phyloP scores from a whole-genome alignment of 1,140 invertebrate genomes.

The Listronotus oregonensis region DNA sequence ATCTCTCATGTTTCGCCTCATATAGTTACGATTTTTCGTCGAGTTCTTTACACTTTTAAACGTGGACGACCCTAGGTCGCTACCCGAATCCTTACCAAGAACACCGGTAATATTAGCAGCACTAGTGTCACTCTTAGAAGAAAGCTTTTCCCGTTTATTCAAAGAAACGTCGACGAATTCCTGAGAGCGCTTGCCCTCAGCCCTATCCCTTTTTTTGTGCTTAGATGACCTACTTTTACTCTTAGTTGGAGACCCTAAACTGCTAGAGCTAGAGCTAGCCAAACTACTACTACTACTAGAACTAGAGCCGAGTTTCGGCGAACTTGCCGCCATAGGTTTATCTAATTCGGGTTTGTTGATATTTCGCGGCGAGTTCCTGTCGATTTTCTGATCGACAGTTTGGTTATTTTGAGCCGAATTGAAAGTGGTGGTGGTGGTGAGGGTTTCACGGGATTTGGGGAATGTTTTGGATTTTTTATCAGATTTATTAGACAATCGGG shows the following conservation, averaged over 20 bases:
- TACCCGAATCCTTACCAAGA: not conserved
- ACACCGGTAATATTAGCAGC: not conserved
- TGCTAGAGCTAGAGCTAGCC: slow-evolving; percentile 14
- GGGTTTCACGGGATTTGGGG: slow-evolving; percentile 53
- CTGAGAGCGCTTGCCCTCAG: slow-evolving; percentile 19
- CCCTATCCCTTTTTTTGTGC: slow-evolving; percentile 41
- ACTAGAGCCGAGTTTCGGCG: slow-evolving; percentile 20
- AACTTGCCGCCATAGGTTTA: not conserved
- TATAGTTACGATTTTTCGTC: slow-evolving; percentile 67
- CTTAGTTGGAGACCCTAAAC: slow-evolving; percentile 48
- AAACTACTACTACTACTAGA: slow-evolving; percentile 31
- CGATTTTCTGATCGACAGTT: slow-evolving; percentile 39
- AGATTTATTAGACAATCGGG: slow-evolving; percentile 51
- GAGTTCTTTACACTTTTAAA: slow-evolving; percentile 62
- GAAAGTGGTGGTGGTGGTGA: slow-evolving; percentile 43
- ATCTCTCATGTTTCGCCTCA: slow-evolving; percentile 62
- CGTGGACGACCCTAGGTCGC: slow-evolving; percentile 14
- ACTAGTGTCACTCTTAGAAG: slow-evolving; percentile 6
- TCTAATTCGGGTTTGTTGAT: not conserved
- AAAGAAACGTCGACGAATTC: slow-evolving; percentile 34
- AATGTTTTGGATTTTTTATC: slow-evolving; percentile 52
- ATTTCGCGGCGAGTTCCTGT: slow-evolving; percentile 2
- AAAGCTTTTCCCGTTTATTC: slow-evolving; percentile 32
- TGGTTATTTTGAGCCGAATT: slow-evolving; percentile 22
- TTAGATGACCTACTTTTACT: slow-evolving; percentile 27